Base-by-base conservation (phyloP, 2,113 vertebrate species). In the Tor tambroides region DNA sequence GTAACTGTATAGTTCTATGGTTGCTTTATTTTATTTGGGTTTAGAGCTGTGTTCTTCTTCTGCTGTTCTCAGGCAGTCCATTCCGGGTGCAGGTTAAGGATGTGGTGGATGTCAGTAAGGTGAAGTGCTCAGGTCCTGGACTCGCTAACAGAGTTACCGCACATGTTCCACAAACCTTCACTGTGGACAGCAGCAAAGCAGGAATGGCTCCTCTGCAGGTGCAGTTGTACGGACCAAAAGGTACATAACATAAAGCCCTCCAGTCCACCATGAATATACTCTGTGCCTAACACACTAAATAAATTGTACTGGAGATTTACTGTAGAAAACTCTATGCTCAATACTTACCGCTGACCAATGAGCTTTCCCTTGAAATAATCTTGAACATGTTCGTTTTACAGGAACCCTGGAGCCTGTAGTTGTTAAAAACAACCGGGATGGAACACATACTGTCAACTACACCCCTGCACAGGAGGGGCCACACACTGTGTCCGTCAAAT, bases 381-480 rank as follows among this genome's bases (percentile, higher is more conserved):
- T 8, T 43, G 32, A 63, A 71, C 8, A 30, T 77, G 5, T n/a
- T 87, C 21, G 19, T 87, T 51, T 65, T 83, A 8, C 59, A 97
- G 98, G 97, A 26, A 92, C 96, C 32, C 92, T 95, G 0, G 98
- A 98, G 91, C 97, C 97, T 0, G 94, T 97, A 32, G 96, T 96
- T 78, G 95, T 99, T 5, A 95, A 95, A 51, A 97, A 98, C 91
- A 98, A 98, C 0, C 95, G 97, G 0, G 97, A 97, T 0, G 96
- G 97, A 54, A 99, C 96, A 23, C 96, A 99, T 91, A 97, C 96
- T 0, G 98, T 96, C 81, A 97, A 96, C 90, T 99, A 99, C 90
- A 98, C 97, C 12, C 97, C 97, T 0, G 94, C 96, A 80, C 96
- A 96, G 0, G 96, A 97, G 0, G 97, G 98, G 0, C 97, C 97